Percentiles rank a stretch among this genome's conserved stretches.
Conservation (phyloP, 1,140 invertebrate species). For the Mercenaria mercenaria region DNA sequence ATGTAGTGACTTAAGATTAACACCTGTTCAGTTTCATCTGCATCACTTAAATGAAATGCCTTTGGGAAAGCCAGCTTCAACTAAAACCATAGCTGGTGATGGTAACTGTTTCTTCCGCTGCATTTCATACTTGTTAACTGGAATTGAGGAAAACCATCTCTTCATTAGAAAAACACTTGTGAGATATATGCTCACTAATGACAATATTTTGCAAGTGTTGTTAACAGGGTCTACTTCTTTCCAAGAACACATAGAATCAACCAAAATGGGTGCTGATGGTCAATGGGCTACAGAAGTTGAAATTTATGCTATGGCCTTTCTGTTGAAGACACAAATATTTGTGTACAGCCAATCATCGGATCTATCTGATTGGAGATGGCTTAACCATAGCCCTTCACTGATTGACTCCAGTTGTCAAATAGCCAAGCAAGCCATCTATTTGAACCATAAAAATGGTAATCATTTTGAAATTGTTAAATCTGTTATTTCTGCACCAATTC, state of each 20-base stretch:
- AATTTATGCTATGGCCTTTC: slow-evolving; percentile 27
- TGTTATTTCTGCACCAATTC: too few species aligned
- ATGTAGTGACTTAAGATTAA: not conserved
- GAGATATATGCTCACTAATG: not conserved
- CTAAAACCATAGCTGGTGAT: not conserved
- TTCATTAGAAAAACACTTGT: not conserved
- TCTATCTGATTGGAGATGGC: too few species aligned
- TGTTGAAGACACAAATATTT: slow-evolving; percentile 24
- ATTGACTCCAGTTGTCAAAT: too few species aligned
- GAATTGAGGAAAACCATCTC: not conserved
- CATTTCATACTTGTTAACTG: not conserved
- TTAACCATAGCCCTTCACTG: too few species aligned
- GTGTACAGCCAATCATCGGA: not conserved
- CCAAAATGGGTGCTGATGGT: not conserved
- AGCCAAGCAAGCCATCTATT: not conserved
- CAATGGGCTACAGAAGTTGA: slow-evolving; percentile 46
- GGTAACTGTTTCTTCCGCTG: not conserved
- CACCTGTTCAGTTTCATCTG: too few species aligned
- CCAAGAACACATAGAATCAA: not conserved
- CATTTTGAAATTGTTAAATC: slow-evolving; percentile 38
- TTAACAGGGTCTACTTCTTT: not conserved
- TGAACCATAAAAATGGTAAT: slow-evolving; percentile 39
- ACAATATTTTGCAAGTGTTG: not conserved
- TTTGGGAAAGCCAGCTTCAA: not conserved
- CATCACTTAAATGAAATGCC: not conserved